phyloP scores from a whole-genome alignment of 2,113 vertebrate species.

The Neolamprologus cancellatus region DNA sequence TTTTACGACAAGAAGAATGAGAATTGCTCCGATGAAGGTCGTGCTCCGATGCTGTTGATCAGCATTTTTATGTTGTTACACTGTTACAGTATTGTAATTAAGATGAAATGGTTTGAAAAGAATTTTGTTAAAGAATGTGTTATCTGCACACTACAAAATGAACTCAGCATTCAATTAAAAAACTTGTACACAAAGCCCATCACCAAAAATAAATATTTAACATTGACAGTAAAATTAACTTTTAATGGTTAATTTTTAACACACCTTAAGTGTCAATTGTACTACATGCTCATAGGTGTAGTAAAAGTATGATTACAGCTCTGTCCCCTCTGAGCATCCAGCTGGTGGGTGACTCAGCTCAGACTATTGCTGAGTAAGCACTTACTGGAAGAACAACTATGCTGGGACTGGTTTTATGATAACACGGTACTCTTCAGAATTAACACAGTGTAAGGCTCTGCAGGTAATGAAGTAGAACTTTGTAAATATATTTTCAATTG shows the following conservation, averaged over 20 bases:
- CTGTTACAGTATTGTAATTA: not conserved
- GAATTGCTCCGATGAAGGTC: not conserved
- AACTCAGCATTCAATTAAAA: not conserved
- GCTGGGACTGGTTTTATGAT: not conserved
- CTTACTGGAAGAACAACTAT: conserved; percentile 7
- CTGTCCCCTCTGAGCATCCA: not conserved
- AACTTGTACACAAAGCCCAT: not conserved
- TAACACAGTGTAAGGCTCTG: not conserved
- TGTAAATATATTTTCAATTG: not conserved
- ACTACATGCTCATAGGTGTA: not conserved
- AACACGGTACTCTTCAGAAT: not conserved
- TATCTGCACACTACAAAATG: not conserved
- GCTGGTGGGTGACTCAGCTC: conserved; percentile 31
- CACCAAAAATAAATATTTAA: not conserved
- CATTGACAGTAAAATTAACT: not conserved
- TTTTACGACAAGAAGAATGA: conserved; percentile 22
- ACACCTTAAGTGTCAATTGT: not conserved
- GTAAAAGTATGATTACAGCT: not conserved
- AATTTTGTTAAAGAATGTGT: not conserved
- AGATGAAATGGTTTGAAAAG: not conserved
- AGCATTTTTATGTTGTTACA: not conserved
- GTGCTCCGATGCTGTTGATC: not conserved
- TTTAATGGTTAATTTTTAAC: not conserved
- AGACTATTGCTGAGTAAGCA: not conserved
- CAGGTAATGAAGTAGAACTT: not conserved